phyloP scores from a whole-genome alignment of 2,888 invertebrate genomes.

The Acronicta alni region DNA sequence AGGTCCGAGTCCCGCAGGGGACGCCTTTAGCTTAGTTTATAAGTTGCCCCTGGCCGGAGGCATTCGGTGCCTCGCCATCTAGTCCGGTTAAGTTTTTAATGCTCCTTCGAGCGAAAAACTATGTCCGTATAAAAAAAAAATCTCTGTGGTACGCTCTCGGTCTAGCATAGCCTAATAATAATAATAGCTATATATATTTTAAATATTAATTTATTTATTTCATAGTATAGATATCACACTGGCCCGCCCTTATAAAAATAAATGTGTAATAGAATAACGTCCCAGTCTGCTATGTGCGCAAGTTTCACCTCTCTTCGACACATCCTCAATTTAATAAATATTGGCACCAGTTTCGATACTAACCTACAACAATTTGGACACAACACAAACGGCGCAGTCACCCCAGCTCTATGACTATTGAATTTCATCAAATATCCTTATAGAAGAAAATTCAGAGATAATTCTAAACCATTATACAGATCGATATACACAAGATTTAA shows the following conservation, averaged over 20 bases:
- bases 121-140: too few relatives aligned
- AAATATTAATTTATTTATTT: slow-evolving; percentile 89
- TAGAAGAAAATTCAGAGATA: slow-evolving; percentile 82
- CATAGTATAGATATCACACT: slow-evolving; percentile 89
- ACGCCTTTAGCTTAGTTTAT: too few relatives aligned
- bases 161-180: too few relatives aligned
- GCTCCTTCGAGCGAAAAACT: too few relatives aligned
- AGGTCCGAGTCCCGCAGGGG: too few relatives aligned
- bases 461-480: slow-evolving; percentile 88
- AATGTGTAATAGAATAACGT: slow-evolving; percentile 88
- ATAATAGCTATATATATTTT: too few relatives aligned
- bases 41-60: too few relatives aligned
- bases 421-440: slow-evolving; percentile 80
- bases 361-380: slow-evolving; percentile 86
- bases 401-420: slow-evolving; percentile 76
- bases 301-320: slow-evolving; percentile 55
- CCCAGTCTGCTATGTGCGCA: slow-evolving; percentile 78
- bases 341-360: slow-evolving; percentile 80
- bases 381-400: slow-evolving; percentile 77
- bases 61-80: too few relatives aligned
- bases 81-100: too few relatives aligned
- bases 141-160: too few relatives aligned
- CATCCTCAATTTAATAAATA: slow-evolving; percentile 71
- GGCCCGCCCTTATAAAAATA: slow-evolving; percentile 90
- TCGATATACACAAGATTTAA: slow-evolving; percentile 86